Percentiles rank a stretch among this genome's conserved stretches.
Conservation (phyloP, 2,888 invertebrate genomes). For the Polylopha cassiicola region DNA sequence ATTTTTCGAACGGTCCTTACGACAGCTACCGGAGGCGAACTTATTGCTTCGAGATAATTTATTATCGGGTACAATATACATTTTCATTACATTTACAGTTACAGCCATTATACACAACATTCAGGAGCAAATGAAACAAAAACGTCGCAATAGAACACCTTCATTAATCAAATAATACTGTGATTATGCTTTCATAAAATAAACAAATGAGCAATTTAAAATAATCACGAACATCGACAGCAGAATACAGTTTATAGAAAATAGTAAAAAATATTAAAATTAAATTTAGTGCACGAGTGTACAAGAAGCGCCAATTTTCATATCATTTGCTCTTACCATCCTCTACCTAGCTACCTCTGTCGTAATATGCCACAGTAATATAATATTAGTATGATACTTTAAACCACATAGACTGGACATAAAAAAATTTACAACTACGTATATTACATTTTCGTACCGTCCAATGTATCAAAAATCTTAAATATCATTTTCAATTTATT, state of each 20-base stretch:
- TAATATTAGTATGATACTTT: no score
- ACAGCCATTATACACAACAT: constrained; percentile 24
- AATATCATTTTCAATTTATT: constrained; percentile 26
- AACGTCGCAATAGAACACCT: no score
- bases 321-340: no score
- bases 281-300: no score
- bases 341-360: neutral
- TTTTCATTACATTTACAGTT: constrained; percentile 32
- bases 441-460: constrained; percentile 37
- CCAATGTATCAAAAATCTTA: constrained; percentile 61
- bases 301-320: no score
- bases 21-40: constrained; percentile 44
- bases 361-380: no score
- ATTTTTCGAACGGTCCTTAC: no score
- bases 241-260: no score
- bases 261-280: no score
- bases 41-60: constrained; percentile 53
- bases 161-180: no score
- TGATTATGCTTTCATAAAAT: no score
- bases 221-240: no score
- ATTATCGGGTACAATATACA: constrained; percentile 44
- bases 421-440: constrained; percentile 31
- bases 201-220: neutral
- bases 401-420: constrained; percentile 39
- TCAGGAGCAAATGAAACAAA: constrained; percentile 1